Evolutionary conservation across 2,797 vertebrate species (phyloP), one percentile per base, ranked within the genome.

Genomic region (Danio kyathit): DNA sequence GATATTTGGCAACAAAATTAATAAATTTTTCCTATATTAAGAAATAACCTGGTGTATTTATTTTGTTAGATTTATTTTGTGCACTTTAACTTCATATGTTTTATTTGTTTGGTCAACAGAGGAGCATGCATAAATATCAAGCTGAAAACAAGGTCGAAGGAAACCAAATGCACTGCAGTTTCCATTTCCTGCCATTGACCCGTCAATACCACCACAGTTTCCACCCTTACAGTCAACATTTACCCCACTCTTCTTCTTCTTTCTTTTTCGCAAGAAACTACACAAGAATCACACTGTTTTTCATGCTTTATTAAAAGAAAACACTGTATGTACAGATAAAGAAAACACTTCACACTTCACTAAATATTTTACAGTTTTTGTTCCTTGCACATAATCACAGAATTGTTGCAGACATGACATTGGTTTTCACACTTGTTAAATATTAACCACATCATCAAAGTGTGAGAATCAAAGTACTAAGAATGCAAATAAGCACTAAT

Each of bases 151-250:
- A 74, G 21, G 57, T 75, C 16, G 12, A 14, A 49, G 21, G 7
- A 77, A 38, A 67, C 17, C 41, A 63, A 2, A 60, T 19, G 38
- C 38, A 2, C 14, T 29, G 67, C 38, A 13, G 11, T 79, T 79
- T 79, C 66, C 76, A 43, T n/a, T 79, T 79, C 76, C 76, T 79
- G 76, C 59, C 57, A 61, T 8, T 79, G 76, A 79, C 76, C 76
- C 11, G 12, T 63, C 38, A 61, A 61, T 19, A 52, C 44, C 46
- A 61, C 48, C 56, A 52, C 6, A 60, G 66, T 79, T 79, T 79
- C 76, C 67, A 71, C 38, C 40, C 67, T 16, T 56, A 21, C 59
- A 21, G 13, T 29, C 12, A 2, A 38, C 44, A 0, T 49, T 7
- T 38, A 8, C 43, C 57, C 40, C 21, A 1, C 6, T 14, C 9